Percentiles rank a stretch among this genome's conserved stretches.
These are phyloP conservation scores for Eleginops maclovinus DNA, from an alignment of 2,113 vertebrate species.

Conservation along the genomic window DNA sequence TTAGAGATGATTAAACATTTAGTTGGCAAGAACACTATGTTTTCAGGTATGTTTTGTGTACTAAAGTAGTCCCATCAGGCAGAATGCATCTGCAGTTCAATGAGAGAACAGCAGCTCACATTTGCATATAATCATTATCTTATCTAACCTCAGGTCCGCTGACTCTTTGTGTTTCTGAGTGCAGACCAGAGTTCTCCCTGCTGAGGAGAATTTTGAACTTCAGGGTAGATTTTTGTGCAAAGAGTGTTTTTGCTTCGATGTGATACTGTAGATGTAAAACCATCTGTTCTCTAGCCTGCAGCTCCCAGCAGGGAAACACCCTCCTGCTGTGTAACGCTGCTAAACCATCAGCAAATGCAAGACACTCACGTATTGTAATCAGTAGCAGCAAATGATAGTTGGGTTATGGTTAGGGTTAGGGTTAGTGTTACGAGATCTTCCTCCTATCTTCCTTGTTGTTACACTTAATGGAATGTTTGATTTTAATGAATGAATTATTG, in stretches of 20 bases:
- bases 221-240: not conserved
- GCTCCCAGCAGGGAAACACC: constrained; percentile 6
- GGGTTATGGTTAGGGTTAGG: too few relatives aligned
- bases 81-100: not conserved
- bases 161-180: not conserved
- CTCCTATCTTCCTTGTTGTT: not conserved
- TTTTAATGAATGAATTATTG: not conserved
- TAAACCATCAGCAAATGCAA: not conserved
- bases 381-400: not conserved
- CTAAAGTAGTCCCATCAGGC: not conserved
- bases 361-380: constrained; percentile 5
- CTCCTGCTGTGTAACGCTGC: not conserved
- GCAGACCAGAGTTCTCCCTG: not conserved
- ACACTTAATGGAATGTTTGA: not conserved
- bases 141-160: not conserved
- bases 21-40: not conserved
- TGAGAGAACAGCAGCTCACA: not conserved
- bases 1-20: too few relatives aligned
- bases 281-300: not conserved
- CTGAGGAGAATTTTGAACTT: not conserved
- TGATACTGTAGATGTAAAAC: not conserved
- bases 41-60: not conserved
- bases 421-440: too few relatives aligned
- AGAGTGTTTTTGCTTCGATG: not conserved
- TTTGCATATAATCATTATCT: not conserved